These are phyloP conservation scores for Isaurus tuberculatus DNA, from an alignment of 92 coral and sea anemone genomes.

Conservation along the genomic window DNA sequence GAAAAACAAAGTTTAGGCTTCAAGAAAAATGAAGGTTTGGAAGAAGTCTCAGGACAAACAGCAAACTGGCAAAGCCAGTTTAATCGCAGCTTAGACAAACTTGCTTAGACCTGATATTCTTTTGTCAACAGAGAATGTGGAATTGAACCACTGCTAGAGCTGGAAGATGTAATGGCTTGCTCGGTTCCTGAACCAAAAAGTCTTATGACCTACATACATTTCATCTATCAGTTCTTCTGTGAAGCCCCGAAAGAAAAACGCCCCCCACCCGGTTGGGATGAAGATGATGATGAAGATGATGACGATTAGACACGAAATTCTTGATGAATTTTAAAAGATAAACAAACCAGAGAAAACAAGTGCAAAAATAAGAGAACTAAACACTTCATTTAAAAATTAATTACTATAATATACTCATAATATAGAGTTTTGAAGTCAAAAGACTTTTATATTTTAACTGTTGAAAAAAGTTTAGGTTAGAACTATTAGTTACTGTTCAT, in stretches of 20 bases:
- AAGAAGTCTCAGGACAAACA: too few relatives aligned
- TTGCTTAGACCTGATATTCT: not conserved
- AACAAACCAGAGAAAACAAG: not conserved
- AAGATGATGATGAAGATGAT: conserved; percentile 15
- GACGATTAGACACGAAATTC: not conserved
- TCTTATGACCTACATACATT: conserved; percentile 90
- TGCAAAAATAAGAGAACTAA: not conserved
- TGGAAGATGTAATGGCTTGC: conserved; percentile 85
- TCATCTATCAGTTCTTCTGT: conserved; percentile 84
- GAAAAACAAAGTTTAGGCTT: too few relatives aligned
- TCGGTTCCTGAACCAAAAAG: conserved; percentile 92
- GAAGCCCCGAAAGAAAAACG: conserved; percentile 53
- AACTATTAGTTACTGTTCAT: not conserved
- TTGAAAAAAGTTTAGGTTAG: not conserved
- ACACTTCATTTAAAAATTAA: not conserved
- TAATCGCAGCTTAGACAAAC: not conserved
- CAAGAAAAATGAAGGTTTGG: too few relatives aligned
- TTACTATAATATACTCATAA: not conserved
- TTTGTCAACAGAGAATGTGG: conserved; percentile 85
- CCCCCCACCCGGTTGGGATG: conserved; percentile 39
- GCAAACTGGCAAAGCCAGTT: too few relatives aligned
- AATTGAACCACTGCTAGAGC: conserved; percentile 84
- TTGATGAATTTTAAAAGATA: not conserved
- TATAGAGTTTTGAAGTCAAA: not conserved
- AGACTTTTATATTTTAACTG: not conserved